Evolutionary conservation across 2,888 invertebrate species (phyloP), one percentile per base, ranked within the genome.

Genomic region (Hydrotaea cyrtoneurina): DNA sequence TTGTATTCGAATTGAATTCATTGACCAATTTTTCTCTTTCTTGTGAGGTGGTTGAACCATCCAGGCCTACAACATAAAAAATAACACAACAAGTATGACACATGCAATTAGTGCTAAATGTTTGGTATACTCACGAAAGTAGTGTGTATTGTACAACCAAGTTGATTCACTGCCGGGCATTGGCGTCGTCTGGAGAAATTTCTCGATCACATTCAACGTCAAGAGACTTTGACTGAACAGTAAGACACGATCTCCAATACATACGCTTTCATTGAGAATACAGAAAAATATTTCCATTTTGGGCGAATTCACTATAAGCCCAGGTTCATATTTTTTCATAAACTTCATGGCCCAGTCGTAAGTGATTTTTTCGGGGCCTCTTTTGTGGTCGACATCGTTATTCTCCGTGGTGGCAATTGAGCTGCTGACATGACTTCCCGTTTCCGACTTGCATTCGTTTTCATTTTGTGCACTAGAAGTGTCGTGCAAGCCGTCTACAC

Each of bases 21-120:
- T 98, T 98, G 85, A 99, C 99, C 26, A 99, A 93, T 90, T 97
- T 97, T 92, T 99, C 99, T 83, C 99, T 94, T 91, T 99, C 99
- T 84, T 97, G 93, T 0, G 98, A 98, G 87, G 97, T 96, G 0
- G 99, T 99, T 50, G 98, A 97, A 26, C 99, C 99, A 93, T 99
- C 99, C 87, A 99, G 93, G 82, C 98, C 96, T 96, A 26, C 10
- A 13, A 31, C 23, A 57, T 10, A 79, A 73, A 74, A 77, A 36
- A 71, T 50, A 21, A 75, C 19, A 15, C 55, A 82, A 53, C 2
- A 62, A 8, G 17, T 39, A 39, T 4, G 2, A 7, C 43, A 43
- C 43, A 7, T 31, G 2, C 7, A 3, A n/a, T 13, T 1, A n/a
- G 50, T 50, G 13, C 13, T 2, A 50, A 50, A 4, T n/a, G 13